Conservation (phyloP, 1,140 invertebrate species). For the Lineus longissimus region DNA sequence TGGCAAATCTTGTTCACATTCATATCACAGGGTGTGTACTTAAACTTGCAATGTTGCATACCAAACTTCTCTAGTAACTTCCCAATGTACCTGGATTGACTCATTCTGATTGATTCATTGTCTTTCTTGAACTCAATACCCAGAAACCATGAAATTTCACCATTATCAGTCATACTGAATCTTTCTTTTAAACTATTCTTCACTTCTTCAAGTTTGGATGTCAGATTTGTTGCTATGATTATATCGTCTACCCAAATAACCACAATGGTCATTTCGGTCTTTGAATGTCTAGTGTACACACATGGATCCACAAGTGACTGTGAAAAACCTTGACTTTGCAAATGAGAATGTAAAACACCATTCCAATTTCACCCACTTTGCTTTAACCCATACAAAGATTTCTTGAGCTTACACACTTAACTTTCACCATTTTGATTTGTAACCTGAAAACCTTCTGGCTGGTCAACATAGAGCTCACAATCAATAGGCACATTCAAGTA, state of each 20-base stretch:
- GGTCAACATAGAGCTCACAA: not conserved
- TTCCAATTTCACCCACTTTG: not conserved
- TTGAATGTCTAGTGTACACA: not conserved
- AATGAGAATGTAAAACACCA: not conserved
- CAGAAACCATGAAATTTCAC: too few relatives aligned
- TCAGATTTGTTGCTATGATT: not conserved
- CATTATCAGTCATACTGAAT: not conserved
- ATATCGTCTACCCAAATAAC: not conserved
- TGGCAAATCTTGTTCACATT: too few relatives aligned
- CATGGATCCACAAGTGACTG: not conserved
- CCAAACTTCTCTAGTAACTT: too few relatives aligned
- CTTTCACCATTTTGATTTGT: not conserved
- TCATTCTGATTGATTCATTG: too few relatives aligned
- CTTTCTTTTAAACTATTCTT: not conserved
- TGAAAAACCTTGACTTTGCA: not conserved
- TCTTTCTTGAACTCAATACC: too few relatives aligned
- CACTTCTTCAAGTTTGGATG: not conserved
- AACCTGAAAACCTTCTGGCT: not conserved
- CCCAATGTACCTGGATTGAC: too few relatives aligned
- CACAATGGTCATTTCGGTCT: not conserved
- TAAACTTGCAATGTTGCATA: too few relatives aligned
- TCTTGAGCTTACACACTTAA: not conserved
- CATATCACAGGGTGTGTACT: too few relatives aligned
- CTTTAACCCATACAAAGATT: not conserved
- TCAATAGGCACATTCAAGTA: not conserved